Evolutionary conservation across 2,113 vertebrate genomes (phyloP).

Genomic region (Sander lucioperca): DNA sequence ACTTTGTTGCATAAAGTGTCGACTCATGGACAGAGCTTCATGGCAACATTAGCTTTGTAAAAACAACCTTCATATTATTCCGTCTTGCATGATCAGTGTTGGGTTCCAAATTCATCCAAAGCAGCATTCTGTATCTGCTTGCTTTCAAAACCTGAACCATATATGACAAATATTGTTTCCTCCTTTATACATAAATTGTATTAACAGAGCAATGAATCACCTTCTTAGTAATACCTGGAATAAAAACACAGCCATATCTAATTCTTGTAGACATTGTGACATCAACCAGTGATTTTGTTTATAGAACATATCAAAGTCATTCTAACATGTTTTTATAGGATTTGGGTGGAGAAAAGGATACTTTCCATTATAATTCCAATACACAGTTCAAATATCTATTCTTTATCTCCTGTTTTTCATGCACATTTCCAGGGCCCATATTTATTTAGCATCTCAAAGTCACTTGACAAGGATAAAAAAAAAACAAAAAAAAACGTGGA

Average conservation of each 20-base stretch:
- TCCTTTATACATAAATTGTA: neutral
- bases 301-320: no score
- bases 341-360: neutral
- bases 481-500: neutral
- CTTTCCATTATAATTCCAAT: no score
- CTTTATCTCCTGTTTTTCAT: neutral
- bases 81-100: neutral
- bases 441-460: neutral
- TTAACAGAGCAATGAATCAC: neutral
- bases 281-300: neutral
- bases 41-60: slow-evolving; percentile 3
- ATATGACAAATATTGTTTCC: neutral
- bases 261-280: neutral
- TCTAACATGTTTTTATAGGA: neutral
- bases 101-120: neutral
- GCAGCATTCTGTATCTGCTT: neutral
- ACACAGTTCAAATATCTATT: neutral
- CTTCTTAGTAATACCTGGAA: neutral
- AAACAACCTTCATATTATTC: no score
- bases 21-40: neutral
- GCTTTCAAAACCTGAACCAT: neutral
- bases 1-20: slow-evolving; percentile 17
- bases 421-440: neutral
- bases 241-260: neutral
- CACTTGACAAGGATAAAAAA: neutral